Base-by-base conservation (phyloP, 2,113 vertebrate species). In the Nycticorax nycticorax region DNA sequence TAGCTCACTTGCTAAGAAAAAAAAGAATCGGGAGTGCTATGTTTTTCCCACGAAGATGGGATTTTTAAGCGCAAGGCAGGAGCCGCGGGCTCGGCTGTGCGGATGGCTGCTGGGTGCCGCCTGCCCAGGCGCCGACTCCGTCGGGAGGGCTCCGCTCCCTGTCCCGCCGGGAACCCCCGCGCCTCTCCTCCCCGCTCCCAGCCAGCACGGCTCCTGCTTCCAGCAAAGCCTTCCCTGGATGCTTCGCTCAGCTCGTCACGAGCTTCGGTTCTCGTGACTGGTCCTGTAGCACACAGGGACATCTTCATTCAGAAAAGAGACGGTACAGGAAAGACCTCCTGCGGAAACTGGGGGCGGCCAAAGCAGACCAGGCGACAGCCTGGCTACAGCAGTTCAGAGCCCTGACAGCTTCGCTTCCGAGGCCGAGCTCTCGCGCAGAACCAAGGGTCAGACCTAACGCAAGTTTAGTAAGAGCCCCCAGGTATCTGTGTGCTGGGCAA, bases 51-150 rank as follows among this genome's bases (percentile, higher is more conserved):
- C 0, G 3, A 72, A 37, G 23, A 47, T 4, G 23, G 53, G 52
- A 26, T 72, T 80, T 55, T 39, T 26, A 16, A 57, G 41, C 0
- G 6, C 8, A 32, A n/a, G 0, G 2, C 26, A 39, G 66, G 30
- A 87, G 64, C 52, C 24, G 63, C 35, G 18, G 0, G 5, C 32
- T 10, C 8, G 39, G 69, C 28, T 8, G 48, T 8, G 6, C 1
- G 23, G 55, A 41, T 67, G 35, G 78, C 41, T 52, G 62, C 21
- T 14, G 35, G 35, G 48, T 11, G 22, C 2, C 63, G 12, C 21
- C 18, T 11, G 39, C 37, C 30, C 35, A 6, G 10, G 35, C 0
- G 1, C n/a, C 4, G 3, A 8, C 64, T 24, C 33, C 5, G 2
- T 21, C 32, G 55, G 28, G 30, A 53, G 14, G 33, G 22, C n/a